A percentile compares a stretch with the other conserved stretches of the same genome.
phyloP scores from a whole-genome alignment of 1,140 invertebrate species.

The Drosophila melanica region DNA sequence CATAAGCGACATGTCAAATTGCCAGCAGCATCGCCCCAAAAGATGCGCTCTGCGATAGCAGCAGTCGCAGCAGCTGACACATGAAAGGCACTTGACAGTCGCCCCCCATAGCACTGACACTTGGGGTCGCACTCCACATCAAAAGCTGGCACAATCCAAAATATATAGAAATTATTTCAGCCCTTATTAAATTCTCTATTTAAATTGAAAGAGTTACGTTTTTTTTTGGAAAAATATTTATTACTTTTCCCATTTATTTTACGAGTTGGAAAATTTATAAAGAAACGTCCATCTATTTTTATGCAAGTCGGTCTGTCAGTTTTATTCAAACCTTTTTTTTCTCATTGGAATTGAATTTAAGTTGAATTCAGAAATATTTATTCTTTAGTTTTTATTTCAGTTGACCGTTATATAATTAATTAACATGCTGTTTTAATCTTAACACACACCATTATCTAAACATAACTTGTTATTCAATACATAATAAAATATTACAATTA shows the following conservation, averaged over 20 bases:
- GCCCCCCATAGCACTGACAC: constrained; percentile 11
- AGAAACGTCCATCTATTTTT: too few species aligned
- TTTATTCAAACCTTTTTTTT: too few species aligned
- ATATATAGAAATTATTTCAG: background rate
- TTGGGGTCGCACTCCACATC: background rate
- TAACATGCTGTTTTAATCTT: too few species aligned
- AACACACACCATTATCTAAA: background rate
- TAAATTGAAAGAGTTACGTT: background rate
- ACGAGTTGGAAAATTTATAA: too few species aligned
- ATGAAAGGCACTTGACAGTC: constrained; percentile 48
- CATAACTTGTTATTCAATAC: background rate
- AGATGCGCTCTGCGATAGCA: constrained; percentile 71
- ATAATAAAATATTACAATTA: background rate
- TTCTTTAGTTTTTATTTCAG: too few species aligned
- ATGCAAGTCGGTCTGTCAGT: too few species aligned
- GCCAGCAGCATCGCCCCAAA: constrained; percentile 69
- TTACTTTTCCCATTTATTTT: too few species aligned
- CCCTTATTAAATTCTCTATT: background rate
- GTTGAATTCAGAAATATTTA: too few species aligned
- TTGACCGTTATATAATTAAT: too few species aligned
- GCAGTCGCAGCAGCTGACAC: constrained; percentile 37
- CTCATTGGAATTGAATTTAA: too few species aligned
- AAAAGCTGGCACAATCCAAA: background rate
- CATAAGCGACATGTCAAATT: constrained; percentile 80
- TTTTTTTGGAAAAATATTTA: too few species aligned